Base-by-base conservation (phyloP, 2,888 invertebrate genomes). In the Diaperis boleti region DNA sequence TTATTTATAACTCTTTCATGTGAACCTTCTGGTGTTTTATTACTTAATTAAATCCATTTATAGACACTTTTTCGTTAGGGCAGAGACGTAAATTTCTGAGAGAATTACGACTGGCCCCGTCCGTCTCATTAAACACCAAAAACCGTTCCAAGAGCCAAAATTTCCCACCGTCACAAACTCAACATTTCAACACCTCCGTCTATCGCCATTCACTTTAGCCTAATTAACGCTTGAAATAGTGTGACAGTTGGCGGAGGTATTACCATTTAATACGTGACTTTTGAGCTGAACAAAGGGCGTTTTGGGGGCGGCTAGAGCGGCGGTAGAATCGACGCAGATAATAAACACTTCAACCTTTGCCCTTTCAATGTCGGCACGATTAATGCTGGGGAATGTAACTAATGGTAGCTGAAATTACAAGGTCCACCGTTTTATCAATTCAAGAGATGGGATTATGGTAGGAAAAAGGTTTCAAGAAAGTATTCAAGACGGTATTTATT, bases 391-490 rank as follows among this genome's bases (percentile, higher is more conserved):
- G 47, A 41, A 57, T 37, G 47, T 57, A 57, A 57, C 47, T 57
- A 61, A 62, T 62, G 62, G 47, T 55, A 26, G 62, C 31, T 49
- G 62, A 49, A 62, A 62, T 62, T 62, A 56, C 56, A 29, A 33
- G 55, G 62, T 31, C 59, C 39, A 31, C 41, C 49, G 10, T 47
- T 41, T 56, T 62, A 62, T 56, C 49, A 56, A 62, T 62, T 62
- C 55, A 17, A 8, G 15, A 29, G 22, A 52, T 52, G 44, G 31
- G 39, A 47, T 59, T 54, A 54, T 41, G 17, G 54, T 10, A 41
- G 10, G 54, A 47, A 47, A 57, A 45, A 57, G 37, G 22, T 22
- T 22, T 7, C 5, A n/a, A n/a, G 44, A 18, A 8, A 8, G 55
- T 11, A 55, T 55, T 55, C 45, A 44, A 39, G 33, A 7, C 15